Evolutionary conservation across 2,888 invertebrate genomes (phyloP), one percentile per base, ranked within the genome.

Genomic region (Pocota personata): DNA sequence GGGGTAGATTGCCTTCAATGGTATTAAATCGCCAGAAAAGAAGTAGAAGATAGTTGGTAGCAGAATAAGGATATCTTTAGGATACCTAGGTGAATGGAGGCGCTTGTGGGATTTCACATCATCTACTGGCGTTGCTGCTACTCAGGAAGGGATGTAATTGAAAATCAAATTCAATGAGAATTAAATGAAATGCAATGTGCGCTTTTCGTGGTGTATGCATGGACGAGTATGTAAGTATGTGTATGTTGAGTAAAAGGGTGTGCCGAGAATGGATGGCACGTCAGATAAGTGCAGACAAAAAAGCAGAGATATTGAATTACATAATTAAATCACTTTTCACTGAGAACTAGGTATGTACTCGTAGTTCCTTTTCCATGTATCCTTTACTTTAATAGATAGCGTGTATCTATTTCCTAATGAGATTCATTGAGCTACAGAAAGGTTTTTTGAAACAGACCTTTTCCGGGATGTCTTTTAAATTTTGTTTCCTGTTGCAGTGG

Each of bases 151-250:
- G 87, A 88, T 88, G 87, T 88, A 88, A 89, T 89, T 88, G 88
- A 88, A 89, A 89, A 88, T 89, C 88, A 89, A 89, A 89, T 89
- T 89, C 88, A 88, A 89, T 88, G 88, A 88, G 88, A 89, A 89
- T 89, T 89, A 89, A 88, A 89, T 89, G 87, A 87, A 89, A 88
- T 89, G 87, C 88, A 87, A 78, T 71, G 78, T 78, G 62, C 52
- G 71, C 52, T 55, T 35, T 40, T 35, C 50, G 24, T 58, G 19
- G 37, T 21, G 14, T 30, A 4, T 58, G 0, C 10, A 4, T 35
- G 8, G 35, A 35, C 10, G 24, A 3, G 19, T 12, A 50, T 14
- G 12, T 24, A 6, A 27, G 8, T 24, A 50, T 14, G 24, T 24
- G 10, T 43, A 27, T 4, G 32, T 10, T 8, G 48, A 24, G 4